Conservation (phyloP, 2,797 vertebrate genomes). For the Anas georgica region DNA sequence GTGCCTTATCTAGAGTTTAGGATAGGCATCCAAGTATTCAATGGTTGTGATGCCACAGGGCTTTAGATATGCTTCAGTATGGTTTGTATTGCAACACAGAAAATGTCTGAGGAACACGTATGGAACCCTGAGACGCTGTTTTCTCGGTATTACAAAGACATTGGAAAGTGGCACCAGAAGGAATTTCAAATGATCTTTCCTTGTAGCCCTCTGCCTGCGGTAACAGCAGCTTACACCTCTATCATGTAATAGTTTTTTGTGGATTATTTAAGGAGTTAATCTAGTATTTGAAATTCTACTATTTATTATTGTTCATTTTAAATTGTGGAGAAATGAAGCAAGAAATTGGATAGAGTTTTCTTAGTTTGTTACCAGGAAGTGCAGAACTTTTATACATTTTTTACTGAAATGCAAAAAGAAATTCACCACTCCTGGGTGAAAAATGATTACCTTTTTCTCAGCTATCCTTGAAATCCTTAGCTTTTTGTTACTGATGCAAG, state of each 20-base stretch:
- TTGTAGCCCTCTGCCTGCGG: not conserved
- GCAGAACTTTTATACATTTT: not conserved
- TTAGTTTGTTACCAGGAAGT: not conserved
- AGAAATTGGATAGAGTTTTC: not conserved
- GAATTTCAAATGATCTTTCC: not conserved
- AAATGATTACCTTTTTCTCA: not conserved
- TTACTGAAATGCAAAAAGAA: not conserved
- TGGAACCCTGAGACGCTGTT: not conserved
- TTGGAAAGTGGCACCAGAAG: not conserved
- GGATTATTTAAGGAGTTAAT: not conserved
- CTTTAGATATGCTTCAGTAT: not conserved
- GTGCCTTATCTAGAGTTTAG: not conserved
- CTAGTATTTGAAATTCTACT: not conserved
- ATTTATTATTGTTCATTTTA: not conserved
- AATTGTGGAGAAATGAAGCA: not conserved
- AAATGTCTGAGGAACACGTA: not conserved
- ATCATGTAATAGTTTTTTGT: not conserved
- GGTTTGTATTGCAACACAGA: not conserved
- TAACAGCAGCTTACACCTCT: not conserved
- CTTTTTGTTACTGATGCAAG: not conserved
- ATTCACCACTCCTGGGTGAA: accelerated
- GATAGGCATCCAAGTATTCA: not conserved
- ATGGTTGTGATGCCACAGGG: not conserved
- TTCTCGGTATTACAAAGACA: not conserved
- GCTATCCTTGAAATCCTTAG: not conserved